Percentiles rank a stretch among this genome's conserved stretches.
Conservation (phyloP, 2,113 vertebrate species). For the Salvelinus sp. region DNA sequence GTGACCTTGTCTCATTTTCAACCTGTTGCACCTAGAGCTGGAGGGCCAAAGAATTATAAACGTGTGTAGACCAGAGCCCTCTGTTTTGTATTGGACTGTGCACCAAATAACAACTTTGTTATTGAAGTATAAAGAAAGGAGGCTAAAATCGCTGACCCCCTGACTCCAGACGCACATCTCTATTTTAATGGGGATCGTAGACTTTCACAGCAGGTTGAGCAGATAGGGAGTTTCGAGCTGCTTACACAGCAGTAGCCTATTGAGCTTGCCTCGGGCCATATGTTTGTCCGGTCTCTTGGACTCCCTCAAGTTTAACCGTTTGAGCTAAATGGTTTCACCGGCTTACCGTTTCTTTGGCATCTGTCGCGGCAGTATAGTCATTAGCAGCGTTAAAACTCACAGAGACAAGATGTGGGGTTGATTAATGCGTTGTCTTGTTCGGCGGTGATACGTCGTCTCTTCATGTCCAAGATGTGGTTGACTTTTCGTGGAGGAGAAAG, state of each 20-base stretch:
- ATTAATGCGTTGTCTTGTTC: constrained; percentile 26
- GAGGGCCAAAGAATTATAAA: no score
- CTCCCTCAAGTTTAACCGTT: constrained; percentile 25
- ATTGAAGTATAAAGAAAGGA: no score
- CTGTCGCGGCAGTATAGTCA: constrained; percentile 59
- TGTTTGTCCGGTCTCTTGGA: constrained; percentile 43
- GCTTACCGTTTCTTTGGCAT: constrained; percentile 69
- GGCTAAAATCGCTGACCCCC: no score
- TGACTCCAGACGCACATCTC: no score
- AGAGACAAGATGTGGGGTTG: constrained; percentile 21
- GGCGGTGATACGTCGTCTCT: neutral
- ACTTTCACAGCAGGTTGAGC: constrained; percentile 18
- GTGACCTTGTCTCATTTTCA: no score
- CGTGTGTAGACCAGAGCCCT: no score
- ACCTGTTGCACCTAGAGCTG: no score
- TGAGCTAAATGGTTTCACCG: constrained; percentile 43
- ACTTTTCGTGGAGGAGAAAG: neutral
- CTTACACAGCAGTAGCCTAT: constrained; percentile 24
- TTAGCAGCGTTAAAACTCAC: constrained; percentile 43
- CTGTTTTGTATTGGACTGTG: no score
- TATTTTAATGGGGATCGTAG: constrained; percentile 51
- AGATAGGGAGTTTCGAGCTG: constrained; percentile 37
- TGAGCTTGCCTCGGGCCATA: constrained; percentile 46
- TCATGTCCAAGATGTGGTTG: neutral
- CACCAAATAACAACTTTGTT: no score